These are phyloP conservation scores for Rhyacophila evoluta DNA, from an alignment of 2,888 invertebrate genomes.

Conservation along the genomic window DNA sequence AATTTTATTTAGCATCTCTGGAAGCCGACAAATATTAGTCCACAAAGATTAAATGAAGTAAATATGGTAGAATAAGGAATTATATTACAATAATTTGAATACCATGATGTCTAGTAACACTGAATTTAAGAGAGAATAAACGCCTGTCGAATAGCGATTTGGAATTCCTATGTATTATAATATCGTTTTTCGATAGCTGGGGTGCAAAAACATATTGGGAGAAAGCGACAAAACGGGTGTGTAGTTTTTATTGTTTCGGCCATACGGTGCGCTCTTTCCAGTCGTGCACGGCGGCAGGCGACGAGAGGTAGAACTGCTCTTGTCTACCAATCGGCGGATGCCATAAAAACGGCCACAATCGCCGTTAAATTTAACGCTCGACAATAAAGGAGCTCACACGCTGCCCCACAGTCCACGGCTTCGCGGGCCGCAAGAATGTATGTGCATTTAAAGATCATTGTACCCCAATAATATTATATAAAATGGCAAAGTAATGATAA, in stretches of 20 bases:
- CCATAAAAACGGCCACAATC: slow-evolving; percentile 20
- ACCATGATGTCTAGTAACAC: not conserved
- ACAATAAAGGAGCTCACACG: slow-evolving; percentile 18
- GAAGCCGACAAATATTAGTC: too few relatives aligned
- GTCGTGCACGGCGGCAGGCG: not conserved
- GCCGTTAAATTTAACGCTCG: slow-evolving; percentile 22
- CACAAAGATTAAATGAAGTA: too few relatives aligned
- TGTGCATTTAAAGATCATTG: slow-evolving; percentile 6
- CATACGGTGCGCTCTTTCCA: not conserved
- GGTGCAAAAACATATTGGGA: not conserved
- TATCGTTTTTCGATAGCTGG: not conserved
- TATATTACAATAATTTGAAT: not conserved
- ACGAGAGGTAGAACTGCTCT: not conserved
- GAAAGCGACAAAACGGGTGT: not conserved
- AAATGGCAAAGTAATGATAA: too few relatives aligned
- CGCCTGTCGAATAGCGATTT: not conserved
- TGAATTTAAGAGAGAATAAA: not conserved
- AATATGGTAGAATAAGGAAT: too few relatives aligned
- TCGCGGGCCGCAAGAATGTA: not conserved
- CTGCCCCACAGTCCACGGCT: not conserved
- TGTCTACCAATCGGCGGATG: not conserved
- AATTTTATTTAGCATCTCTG: too few relatives aligned
- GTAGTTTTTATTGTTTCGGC: slow-evolving; percentile 3
- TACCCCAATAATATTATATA: too few relatives aligned
- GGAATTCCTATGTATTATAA: not conserved